These are phyloP conservation scores for Styela plicata DNA, from an alignment of 23 tunicate species.

Conservation along the genomic window DNA sequence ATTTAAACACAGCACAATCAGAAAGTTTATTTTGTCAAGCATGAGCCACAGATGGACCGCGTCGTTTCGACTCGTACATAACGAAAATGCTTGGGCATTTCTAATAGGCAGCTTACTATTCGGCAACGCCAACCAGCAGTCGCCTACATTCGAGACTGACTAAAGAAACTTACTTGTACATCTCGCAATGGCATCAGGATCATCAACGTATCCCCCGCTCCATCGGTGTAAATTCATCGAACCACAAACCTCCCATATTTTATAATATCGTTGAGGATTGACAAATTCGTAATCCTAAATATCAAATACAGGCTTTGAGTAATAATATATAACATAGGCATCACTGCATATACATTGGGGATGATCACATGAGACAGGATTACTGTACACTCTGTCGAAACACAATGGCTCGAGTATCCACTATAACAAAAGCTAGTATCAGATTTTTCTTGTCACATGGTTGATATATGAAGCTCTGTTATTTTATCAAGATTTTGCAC, in stretches of 20 bases:
- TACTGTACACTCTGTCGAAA: background rate
- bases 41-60: no score
- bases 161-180: constrained; percentile 76
- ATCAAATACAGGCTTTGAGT: background rate
- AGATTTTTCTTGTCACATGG: no score
- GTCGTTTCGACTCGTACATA: no score
- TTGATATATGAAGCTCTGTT: no score
- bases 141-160: no score
- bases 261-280: constrained; percentile 54
- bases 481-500: no score
- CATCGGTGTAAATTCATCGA: constrained; percentile 69
- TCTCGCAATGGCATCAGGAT: constrained; percentile 66
- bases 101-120: no score
- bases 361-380: background rate
- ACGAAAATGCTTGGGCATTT: no score
- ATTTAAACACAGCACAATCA: no score
- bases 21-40: no score
- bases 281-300: constrained; percentile 71
- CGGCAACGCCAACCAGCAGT: no score
- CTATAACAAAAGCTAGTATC: background rate
- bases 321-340: background rate
- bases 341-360: background rate
- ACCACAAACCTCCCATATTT: constrained; percentile 83
- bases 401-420: background rate
- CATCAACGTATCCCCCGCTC: constrained; percentile 83